Evolutionary conservation across 2,888 invertebrate species (phyloP).

Genomic region (Girardia tigrina): DNA sequence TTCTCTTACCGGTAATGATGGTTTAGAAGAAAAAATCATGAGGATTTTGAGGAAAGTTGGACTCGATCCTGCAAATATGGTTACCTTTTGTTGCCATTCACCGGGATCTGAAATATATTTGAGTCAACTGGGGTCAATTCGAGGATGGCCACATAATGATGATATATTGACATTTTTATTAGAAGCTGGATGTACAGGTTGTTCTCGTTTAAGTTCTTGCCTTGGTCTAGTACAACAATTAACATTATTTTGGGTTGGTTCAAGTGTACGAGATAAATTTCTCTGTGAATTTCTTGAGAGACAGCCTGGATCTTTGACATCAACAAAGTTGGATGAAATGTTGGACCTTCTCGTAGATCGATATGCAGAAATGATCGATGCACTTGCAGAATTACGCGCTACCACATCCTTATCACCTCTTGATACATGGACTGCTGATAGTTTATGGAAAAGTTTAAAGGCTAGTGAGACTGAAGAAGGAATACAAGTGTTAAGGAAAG

Average conservation of each 20-base stretch:
- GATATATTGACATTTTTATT: not conserved
- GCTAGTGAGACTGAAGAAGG: not conserved
- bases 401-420: not conserved
- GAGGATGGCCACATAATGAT: slow-evolving; percentile 8
- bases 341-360: not conserved
- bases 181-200: not conserved
- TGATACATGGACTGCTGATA: not conserved
- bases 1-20: not conserved
- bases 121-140: not conserved
- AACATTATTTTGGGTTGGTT: not conserved
- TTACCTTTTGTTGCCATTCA: not conserved
- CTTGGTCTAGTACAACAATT: slow-evolving; percentile 15
- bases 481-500: not conserved
- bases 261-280: not conserved
- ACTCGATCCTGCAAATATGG: not conserved
- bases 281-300: not conserved
- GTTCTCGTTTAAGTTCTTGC: not conserved
- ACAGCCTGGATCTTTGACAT: not conserved
- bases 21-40: not conserved
- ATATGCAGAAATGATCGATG: slow-evolving; percentile 18
- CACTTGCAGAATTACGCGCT: not conserved
- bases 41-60: not conserved
- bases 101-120: not conserved
- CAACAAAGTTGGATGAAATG: slow-evolving; percentile 4
- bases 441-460: not conserved